Percentiles rank a stretch among this genome's conserved stretches.
Evolutionary conservation across 2,888 invertebrate genomes (phyloP).

Genomic region (Caenorhabditis sulstoni): DNA sequence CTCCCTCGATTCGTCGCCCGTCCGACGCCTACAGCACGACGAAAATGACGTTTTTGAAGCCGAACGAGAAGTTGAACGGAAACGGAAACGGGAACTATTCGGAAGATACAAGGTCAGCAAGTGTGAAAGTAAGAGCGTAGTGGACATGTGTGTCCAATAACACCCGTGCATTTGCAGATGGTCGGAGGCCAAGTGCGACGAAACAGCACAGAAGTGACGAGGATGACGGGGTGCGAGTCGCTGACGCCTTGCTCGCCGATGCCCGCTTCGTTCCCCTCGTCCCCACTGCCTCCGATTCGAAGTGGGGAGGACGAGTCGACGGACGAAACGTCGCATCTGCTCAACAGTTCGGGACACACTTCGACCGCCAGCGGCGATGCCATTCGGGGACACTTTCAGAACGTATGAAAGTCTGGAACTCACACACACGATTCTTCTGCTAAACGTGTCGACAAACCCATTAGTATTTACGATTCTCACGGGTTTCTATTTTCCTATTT

Average conservation of each 20-base stretch:
- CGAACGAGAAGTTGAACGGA: slow-evolving; percentile 30
- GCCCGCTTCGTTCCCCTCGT: slow-evolving; percentile 53
- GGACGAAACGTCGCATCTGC: slow-evolving; percentile 60
- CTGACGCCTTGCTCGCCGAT: slow-evolving; percentile 53
- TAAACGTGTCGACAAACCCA: slow-evolving; percentile 41
- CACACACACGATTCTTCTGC: slow-evolving; percentile 6
- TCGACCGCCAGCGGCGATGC: slow-evolving; percentile 37
- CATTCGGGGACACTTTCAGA: slow-evolving; percentile 55
- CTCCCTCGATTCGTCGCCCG: slow-evolving; percentile 59
- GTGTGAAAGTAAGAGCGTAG: slow-evolving; percentile 42
- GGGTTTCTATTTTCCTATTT: slow-evolving; percentile 31
- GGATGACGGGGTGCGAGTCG: slow-evolving; percentile 56
- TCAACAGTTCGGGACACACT: slow-evolving; percentile 39
- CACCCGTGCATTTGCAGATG: slow-evolving; percentile 33
- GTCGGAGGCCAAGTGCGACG: slow-evolving; percentile 56
- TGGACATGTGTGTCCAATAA: no score
- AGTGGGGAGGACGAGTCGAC: slow-evolving; percentile 49
- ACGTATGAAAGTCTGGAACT: slow-evolving; percentile 30
- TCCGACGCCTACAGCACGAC: slow-evolving; percentile 70
- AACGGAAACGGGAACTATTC: slow-evolving; percentile 39
- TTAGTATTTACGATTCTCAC: slow-evolving; percentile 54
- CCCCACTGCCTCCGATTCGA: slow-evolving; percentile 51
- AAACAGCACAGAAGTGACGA: slow-evolving; percentile 59
- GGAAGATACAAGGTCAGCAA: slow-evolving; percentile 57
- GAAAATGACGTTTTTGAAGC: slow-evolving; percentile 64